These are phyloP conservation scores for Nipponia nippon DNA, from an alignment of 2,113 vertebrate species.

Conservation along the genomic window DNA sequence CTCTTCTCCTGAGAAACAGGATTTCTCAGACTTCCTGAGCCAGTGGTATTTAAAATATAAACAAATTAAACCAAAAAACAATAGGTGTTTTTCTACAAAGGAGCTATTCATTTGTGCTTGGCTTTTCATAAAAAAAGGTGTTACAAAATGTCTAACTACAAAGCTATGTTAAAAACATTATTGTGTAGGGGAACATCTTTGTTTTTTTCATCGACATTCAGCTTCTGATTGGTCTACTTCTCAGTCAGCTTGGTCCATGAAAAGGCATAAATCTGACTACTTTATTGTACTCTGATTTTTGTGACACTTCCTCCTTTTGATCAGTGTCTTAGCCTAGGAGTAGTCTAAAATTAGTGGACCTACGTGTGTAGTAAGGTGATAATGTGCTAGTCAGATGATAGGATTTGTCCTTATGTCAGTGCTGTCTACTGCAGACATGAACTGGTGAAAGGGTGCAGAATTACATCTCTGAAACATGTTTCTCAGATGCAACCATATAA, in stretches of 20 bases:
- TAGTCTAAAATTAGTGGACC: background rate
- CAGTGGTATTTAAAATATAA: conserved; percentile 28
- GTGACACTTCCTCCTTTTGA: background rate
- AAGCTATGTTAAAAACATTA: background rate
- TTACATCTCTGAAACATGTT: background rate
- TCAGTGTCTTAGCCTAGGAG: background rate
- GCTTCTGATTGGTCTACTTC: background rate
- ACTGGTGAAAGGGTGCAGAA: background rate
- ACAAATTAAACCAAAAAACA: conserved; percentile 15
- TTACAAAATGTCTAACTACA: background rate
- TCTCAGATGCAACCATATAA: background rate
- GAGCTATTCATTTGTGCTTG: background rate
- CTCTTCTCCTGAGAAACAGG: conserved; percentile 46
- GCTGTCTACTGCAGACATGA: background rate
- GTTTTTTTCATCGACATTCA: background rate
- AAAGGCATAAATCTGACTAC: background rate
- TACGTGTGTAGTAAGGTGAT: background rate
- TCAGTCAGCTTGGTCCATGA: background rate
- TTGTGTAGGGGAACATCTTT: background rate
- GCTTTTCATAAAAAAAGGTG: background rate
- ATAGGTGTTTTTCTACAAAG: background rate
- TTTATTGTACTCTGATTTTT: background rate
- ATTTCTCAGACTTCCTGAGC: conserved; percentile 31
- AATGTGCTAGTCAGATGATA: background rate
- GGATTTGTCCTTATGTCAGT: background rate